Conservation (phyloP, 2,797 vertebrate species). For the Cetoscarus ocellatus region DNA sequence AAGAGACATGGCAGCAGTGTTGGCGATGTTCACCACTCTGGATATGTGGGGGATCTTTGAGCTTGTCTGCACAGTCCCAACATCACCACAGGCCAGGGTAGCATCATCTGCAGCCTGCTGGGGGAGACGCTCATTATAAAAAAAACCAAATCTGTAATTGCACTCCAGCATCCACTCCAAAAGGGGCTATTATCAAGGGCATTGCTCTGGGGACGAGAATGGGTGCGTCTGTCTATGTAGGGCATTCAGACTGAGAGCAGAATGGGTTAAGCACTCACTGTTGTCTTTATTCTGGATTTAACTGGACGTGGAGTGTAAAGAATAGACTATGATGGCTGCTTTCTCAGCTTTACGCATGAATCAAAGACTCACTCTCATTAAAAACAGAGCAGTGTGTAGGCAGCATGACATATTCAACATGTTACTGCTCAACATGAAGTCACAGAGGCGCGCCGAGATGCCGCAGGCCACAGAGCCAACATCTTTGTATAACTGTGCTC, state of each 20-base stretch:
- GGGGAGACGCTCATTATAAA: conserved; percentile 55
- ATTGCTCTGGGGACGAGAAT: conserved; percentile 34
- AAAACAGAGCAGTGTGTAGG: neutral
- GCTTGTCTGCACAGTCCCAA: conserved; percentile 66
- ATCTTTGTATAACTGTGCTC: conserved; percentile 18
- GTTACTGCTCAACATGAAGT: conserved; percentile 36
- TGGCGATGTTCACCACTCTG: conserved; percentile 82
- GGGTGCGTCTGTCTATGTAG: conserved; percentile 54
- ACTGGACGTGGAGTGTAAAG: conserved; percentile 33
- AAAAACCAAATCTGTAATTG: conserved; percentile 57
- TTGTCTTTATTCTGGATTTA: conserved; percentile 31
- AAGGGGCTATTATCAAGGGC: conserved; percentile 50
- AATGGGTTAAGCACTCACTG: conserved; percentile 43
- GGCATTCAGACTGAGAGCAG: conserved; percentile 32
- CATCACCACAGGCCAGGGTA: conserved; percentile 23
- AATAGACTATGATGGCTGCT: conserved; percentile 25
- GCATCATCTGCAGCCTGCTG: conserved; percentile 65
- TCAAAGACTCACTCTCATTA: conserved; percentile 34
- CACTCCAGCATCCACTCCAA: conserved; percentile 53
- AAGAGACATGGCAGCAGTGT: conserved; percentile 83
- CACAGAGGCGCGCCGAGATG: neutral
- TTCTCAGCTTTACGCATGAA: conserved; percentile 27
- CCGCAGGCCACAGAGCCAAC: conserved; percentile 28
- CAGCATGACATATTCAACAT: conserved; percentile 34
- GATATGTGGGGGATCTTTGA: conserved; percentile 80